Percentiles rank a stretch among this genome's conserved stretches.
Conservation (phyloP, 2,113 vertebrate genomes). For the Ardeotis arabs region DNA sequence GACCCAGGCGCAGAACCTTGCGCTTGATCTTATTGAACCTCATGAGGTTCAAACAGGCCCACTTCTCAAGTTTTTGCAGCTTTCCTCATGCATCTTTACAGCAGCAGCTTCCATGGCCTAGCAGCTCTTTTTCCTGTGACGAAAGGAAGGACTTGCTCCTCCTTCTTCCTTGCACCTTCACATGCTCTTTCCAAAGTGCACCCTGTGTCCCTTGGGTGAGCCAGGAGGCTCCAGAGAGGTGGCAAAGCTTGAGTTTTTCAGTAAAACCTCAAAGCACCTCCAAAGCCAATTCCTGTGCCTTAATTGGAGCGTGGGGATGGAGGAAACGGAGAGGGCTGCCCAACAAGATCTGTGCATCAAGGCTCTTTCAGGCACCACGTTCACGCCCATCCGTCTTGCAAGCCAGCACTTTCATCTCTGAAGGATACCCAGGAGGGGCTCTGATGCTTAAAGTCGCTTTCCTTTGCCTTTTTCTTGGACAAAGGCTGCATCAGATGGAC, state of each 20-base stretch:
- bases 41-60: too few relatives aligned
- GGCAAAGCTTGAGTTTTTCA: neutral
- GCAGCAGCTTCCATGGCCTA: neutral
- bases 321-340: neutral
- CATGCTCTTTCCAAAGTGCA: neutral
- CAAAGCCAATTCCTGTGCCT: neutral
- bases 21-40: too few relatives aligned
- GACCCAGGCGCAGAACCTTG: too few relatives aligned
- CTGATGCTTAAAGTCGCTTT: neutral
- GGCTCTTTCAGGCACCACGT: neutral
- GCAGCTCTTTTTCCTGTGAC: neutral
- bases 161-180: neutral
- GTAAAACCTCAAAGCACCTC: neutral
- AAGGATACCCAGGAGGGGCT: neutral
- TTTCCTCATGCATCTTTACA: neutral
- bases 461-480: neutral
- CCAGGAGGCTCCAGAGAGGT: neutral
- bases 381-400: neutral
- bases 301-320: accelerated
- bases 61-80: neutral
- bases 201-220: neutral
- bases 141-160: neutral
- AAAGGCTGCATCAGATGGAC: neutral
- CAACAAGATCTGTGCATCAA: neutral
- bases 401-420: neutral